Evolutionary conservation across 2,888 invertebrate genomes (phyloP), one percentile per base, ranked within the genome.

Genomic region (Incurvaria masculella): DNA sequence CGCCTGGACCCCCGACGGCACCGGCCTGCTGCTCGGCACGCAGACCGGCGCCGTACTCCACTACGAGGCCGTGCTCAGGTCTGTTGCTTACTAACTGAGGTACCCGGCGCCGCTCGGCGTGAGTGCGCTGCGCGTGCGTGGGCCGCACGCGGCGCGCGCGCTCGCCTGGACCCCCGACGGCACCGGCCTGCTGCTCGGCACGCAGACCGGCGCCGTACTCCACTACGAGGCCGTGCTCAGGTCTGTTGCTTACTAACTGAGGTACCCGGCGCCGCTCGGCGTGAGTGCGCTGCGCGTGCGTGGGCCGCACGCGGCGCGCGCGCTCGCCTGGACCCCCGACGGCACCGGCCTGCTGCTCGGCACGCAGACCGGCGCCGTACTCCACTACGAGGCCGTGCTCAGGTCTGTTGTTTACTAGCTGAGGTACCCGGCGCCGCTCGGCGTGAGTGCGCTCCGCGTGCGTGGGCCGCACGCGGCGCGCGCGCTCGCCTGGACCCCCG

Each of bases 141-240:
- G 94, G 63, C 78, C 97, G 58, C 97, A 97, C 65, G 90, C 94
- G 0, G 83, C 95, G 2, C 88, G 94, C 0, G 86, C 93, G 0
- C 69, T 98, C 45, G 82, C 91, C 1, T 99, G 98, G 98, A 90
- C 94, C 59, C 83, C 88, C 21, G 98, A 99, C 67, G 98, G 95
- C 0, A 82, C 84, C 1, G 74, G 75, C 21, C 60, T 84, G 17
- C 81, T 79, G 0, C 56, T 84, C 19, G 81, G 0, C 56, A 83
- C 19, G 81, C 82, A 82, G 49, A 76, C 82, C 2, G 84, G 83
- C 1, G 10, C 10, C 5, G 23, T 23, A 23, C 10, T 23, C 10
- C 10, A 6, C 23, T 10, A 23, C 23, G 6, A 6, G 23, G 10
- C 23, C 10, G 23, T 23, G 5, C 23, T 23, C 23, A 23, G 23